A percentile compares a stretch with the other conserved stretches of the same genome.
These are phyloP conservation scores for Gymnoscopelus braueri DNA, from an alignment of 2,797 vertebrate species.

Conservation along the genomic window DNA sequence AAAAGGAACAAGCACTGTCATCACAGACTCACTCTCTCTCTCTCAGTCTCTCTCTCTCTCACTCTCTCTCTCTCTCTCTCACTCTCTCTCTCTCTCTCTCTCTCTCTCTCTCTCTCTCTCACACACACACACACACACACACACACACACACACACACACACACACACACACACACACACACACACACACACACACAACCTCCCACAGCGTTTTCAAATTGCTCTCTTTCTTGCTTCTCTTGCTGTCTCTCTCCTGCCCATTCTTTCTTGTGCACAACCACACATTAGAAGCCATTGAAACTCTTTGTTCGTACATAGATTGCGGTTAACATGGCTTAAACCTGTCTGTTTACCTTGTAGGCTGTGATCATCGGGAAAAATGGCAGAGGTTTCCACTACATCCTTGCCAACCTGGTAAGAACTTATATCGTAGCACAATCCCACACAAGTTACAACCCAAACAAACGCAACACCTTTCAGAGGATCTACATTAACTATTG, in stretches of 20 bases:
- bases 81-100: slow-evolving; percentile 13
- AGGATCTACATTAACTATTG: too few relatives aligned
- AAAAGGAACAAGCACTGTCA: slow-evolving; percentile 75
- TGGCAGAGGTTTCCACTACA: slow-evolving; percentile 96
- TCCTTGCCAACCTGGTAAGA: slow-evolving; percentile 97
- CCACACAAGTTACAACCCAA: neutral
- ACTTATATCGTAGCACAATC: slow-evolving; percentile 30
- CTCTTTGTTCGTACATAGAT: neutral
- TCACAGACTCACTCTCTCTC: slow-evolving; percentile 43
- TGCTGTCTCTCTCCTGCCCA: neutral
- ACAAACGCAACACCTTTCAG: neutral
- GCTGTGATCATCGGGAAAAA: slow-evolving; percentile 94
- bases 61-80: slow-evolving; percentile 15
- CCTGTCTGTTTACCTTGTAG: slow-evolving; percentile 77
- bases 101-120: slow-evolving; percentile 3
- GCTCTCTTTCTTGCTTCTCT: too few relatives aligned
- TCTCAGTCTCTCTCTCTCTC: slow-evolving; percentile 22
- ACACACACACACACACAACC: neutral
- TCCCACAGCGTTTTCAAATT: neutral
- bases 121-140: neutral
- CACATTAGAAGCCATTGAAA: neutral
- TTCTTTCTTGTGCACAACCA: neutral
- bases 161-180: neutral
- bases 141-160: neutral
- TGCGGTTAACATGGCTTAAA: slow-evolving; percentile 44